phyloP scores from a whole-genome alignment of 2,113 vertebrate genomes.

The Neodon shergylaensis region DNA sequence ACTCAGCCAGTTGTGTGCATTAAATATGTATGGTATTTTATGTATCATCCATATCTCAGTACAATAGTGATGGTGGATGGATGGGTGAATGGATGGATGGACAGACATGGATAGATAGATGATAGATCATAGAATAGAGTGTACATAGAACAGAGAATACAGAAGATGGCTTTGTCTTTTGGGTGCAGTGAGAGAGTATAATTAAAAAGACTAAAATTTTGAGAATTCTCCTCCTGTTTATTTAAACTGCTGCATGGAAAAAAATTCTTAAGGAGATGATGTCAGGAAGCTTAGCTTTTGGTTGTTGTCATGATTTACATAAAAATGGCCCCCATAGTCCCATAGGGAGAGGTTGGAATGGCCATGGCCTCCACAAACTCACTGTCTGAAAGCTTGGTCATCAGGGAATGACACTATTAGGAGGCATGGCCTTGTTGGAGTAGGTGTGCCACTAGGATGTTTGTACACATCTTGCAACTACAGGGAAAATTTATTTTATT shows the following conservation, averaged over 20 bases:
- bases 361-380: no score
- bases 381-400: no score
- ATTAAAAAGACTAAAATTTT: neutral
- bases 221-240: neutral
- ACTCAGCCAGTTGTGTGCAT: neutral
- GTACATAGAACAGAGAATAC: neutral
- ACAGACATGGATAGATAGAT: no score
- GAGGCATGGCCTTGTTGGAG: no score
- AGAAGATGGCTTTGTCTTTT: constrained; percentile 4
- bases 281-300: neutral
- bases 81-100: neutral
- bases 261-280: neutral
- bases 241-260: neutral
- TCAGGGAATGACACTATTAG: no score
- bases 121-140: neutral
- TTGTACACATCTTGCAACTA: neutral
- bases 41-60: neutral
- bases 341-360: no score
- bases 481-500: neutral
- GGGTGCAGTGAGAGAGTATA: neutral
- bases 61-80: neutral
- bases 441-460: neutral
- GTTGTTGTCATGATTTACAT: no score
- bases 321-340: no score
- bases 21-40: neutral